Evolutionary conservation across 2,888 invertebrate genomes (phyloP), one percentile per base, ranked within the genome.

Genomic region (Platycnemis pennipes): DNA sequence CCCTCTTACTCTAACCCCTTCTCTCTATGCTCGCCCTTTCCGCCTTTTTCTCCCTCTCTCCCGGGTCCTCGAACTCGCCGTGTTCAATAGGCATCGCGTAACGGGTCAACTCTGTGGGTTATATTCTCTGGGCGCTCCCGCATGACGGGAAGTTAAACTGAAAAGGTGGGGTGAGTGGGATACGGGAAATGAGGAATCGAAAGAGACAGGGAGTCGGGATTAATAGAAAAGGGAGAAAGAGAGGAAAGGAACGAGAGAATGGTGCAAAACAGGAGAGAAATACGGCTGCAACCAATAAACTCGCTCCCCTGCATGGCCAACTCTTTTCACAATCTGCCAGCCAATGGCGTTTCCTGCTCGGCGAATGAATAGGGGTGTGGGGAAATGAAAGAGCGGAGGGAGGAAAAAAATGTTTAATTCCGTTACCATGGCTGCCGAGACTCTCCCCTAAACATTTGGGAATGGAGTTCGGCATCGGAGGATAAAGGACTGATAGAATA

Each of bases 11-110:
- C 49, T 49, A 16, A 49, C 8, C 49, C 49, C 49, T 49, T 19
- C 56, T 22, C 56, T 22, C 56, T 56, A 22, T 22, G 19, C 56
- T 31, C 8, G 0, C 13, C 69, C 88, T 46, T 46, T 31, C 49
- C 49, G 46, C 88, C 31, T 22, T 44, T 45, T 26, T 45, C 45
- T 16, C 13, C 49, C 31, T 31, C 69, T 69, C 13, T 31, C 31
- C 69, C 37, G n/a, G 19, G 22, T 31, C 56, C 46, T 88, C 49
- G 31, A 88, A 88, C 88, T 44, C 13, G 37, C 53, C 89, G 22
- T 89, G 16, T 89, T 56, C 56, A 89, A 89, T 89, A 63, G 63
- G 63, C 5, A 89, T 89, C 89, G 37, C 53, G 56, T 49, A 56
- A 56, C 89, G 42, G 56, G 89, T 89, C 56, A 56, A 26, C 56